These are phyloP conservation scores for Cichlasoma orientale DNA, from an alignment of 2,797 vertebrate genomes.

Conservation along the genomic window DNA sequence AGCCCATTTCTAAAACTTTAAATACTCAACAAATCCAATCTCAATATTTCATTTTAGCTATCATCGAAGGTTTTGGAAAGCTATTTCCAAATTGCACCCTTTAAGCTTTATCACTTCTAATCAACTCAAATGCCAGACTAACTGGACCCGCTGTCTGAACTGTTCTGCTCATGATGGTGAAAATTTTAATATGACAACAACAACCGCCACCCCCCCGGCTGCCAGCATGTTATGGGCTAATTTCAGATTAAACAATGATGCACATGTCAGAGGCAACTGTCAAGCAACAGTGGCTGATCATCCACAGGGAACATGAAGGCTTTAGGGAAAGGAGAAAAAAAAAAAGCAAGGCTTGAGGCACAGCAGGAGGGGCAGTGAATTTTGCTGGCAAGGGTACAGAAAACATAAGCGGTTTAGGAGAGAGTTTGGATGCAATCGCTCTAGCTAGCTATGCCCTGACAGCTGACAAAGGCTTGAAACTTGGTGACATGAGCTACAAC, in stretches of 20 bases:
- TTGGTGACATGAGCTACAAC: slow-evolving; percentile 5
- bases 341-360: slow-evolving; percentile 4
- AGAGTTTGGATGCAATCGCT: slow-evolving; percentile 52
- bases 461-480: slow-evolving; percentile 53
- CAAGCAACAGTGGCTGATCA: slow-evolving; percentile 55
- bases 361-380: slow-evolving; percentile 39
- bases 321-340: slow-evolving; percentile 11
- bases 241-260: slow-evolving; percentile 65
- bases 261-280: slow-evolving; percentile 65
- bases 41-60: slow-evolving; percentile 3
- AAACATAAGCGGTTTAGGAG: slow-evolving; percentile 62
- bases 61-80: slow-evolving; percentile 19
- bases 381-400: slow-evolving; percentile 39
- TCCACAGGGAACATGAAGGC: slow-evolving; percentile 42
- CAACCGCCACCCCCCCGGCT: slow-evolving; percentile 48
- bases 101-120: slow-evolving; percentile 59
- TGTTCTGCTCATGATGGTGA: slow-evolving; percentile 15
- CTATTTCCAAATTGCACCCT: slow-evolving; percentile 28
- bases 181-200: slow-evolving; percentile 26
- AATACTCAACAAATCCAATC: slow-evolving; percentile 18
- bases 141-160: slow-evolving; percentile 41
- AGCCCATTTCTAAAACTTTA: background rate
- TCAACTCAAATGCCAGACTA: slow-evolving; percentile 49
- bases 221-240: slow-evolving; percentile 48
- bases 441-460: slow-evolving; percentile 54